Evolutionary conservation across 2,888 invertebrate species (phyloP), one percentile per base, ranked within the genome.

Genomic region (Cordilura impudica): DNA sequence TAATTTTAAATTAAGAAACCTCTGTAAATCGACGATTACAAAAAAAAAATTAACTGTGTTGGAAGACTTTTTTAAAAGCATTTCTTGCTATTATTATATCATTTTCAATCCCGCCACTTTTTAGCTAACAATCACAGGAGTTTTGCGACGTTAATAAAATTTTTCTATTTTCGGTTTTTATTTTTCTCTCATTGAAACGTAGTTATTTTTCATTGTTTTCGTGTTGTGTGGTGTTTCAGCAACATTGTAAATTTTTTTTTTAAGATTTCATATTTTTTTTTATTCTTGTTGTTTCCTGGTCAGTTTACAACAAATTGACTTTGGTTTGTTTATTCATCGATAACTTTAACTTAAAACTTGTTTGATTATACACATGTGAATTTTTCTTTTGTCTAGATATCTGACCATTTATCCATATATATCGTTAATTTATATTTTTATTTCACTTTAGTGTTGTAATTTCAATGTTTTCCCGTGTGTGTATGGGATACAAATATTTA

Each of bases 61-160:
- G n/a, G n/a, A n/a, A n/a, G n/a, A n/a, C n/a, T n/a, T n/a, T n/a
- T n/a, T n/a, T n/a, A n/a, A n/a, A n/a, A n/a, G n/a, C n/a, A n/a
- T n/a, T n/a, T n/a, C n/a, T n/a, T n/a, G n/a, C n/a, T n/a, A n/a
- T n/a, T n/a, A n/a, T n/a, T n/a, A 39, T n/a, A 39, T 39, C 12
- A 2, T 39, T 39, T n/a, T 2, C n/a, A 39, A 39, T 39, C n/a
- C 12, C 1, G n/a, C 35, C 35, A n/a, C 35, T 1, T n/a, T n/a
- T 35, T 35, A 23, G 29, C 18, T 2, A 39, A 39, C 18, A 71
- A 77, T 71, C 71, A 77, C 76, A 77, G 77, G 73, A 78, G 78
- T 65, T 74, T 65, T 70, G 78, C 73, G 65, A 73, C 69, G 58
- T 78, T 78, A 69, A 69, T 69, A 78, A 73, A 78, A 78, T 73